Evolutionary conservation across 2,113 vertebrate genomes (phyloP), one percentile per base, ranked within the genome.

Genomic region (Microtus richardsoni): DNA sequence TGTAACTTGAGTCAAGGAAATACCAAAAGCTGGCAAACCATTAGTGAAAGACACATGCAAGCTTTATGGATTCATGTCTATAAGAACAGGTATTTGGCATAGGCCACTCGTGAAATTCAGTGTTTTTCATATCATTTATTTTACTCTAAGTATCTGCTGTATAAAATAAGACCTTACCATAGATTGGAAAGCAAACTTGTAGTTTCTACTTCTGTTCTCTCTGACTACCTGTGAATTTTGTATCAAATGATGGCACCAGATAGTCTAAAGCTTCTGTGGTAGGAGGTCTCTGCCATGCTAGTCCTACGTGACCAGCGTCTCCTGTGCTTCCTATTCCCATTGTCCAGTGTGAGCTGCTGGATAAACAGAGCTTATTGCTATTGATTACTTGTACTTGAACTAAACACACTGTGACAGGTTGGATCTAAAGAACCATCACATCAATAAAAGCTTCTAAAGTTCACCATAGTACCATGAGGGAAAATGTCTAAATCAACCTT

Each of bases 351-450:
- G 83, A 88, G 49, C 36, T 80, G 33, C 73, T 49, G 62, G 33
- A 60, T 49, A 91, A 95, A 94, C 47, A 95, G 26, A 79, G n/a
- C 68, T 92, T 75, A 36, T 22, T 3, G 17, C 39, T 91, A 95
- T 7, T 79, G 54, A 96, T 71, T 44, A 24, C 41, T 49, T 86
- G 24, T n/a, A n/a, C 78, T 96, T 94, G 79, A 95, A 84, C 58
- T 47, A 94, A 94, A 84, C 10, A 74, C 17, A 52, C 0, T 10
- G 79, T 80, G 66, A 70, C 60, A 22, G 73, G 26, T 82, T 22
- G n/a, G 14, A 66, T 66, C 82, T 91, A 41, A 64, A 95, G 49
- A 94, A 24, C 26, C 75, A 80, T 71, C 79, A 75, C 54, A 58
- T 94, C n/a, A 82, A 94, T 19, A 80, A 93, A 91, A 74, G 44